Percentiles rank a stretch among this genome's conserved stretches.
These are phyloP conservation scores for Hydrozoanthus gracilis DNA, from an alignment of 92 coral and sea anemone species.

Conservation along the genomic window DNA sequence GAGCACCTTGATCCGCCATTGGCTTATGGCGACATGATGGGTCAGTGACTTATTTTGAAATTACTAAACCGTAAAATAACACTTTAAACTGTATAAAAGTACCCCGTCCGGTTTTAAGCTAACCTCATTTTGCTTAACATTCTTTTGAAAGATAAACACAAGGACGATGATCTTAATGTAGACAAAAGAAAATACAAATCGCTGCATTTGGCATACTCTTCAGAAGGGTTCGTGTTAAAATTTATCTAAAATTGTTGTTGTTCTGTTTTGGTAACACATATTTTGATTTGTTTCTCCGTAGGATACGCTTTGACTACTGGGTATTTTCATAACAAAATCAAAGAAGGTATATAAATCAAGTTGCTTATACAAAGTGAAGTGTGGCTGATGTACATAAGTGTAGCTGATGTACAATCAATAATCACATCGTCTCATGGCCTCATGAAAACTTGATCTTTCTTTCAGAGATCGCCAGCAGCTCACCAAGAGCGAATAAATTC, in stretches of 20 bases:
- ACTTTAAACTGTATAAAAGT: not conserved
- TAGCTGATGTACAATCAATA: not conserved
- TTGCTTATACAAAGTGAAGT: not conserved
- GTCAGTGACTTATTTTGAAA: not conserved
- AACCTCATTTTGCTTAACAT: no score
- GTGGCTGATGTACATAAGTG: not conserved
- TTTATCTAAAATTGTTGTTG: no score
- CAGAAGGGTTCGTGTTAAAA: no score
- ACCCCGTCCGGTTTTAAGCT: no score
- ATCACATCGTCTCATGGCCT: not conserved
- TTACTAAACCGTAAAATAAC: no score
- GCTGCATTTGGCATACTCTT: no score
- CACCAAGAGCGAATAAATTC: constrained; percentile 38
- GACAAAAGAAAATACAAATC: no score
- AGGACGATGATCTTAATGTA: no score
- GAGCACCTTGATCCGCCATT: not conserved
- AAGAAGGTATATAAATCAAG: not conserved
- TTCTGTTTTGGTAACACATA: no score
- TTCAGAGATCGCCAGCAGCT: constrained; percentile 37
- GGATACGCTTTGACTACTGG: constrained; percentile 26
- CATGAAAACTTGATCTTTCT: not conserved
- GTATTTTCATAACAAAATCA: not conserved
- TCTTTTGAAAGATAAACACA: no score
- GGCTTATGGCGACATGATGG: not conserved
- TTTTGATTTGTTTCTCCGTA: not conserved